Percentiles rank a stretch among this genome's conserved stretches.
Evolutionary conservation across 2,888 invertebrate genomes (phyloP).

Genomic region (Cryptosula pallasiana): DNA sequence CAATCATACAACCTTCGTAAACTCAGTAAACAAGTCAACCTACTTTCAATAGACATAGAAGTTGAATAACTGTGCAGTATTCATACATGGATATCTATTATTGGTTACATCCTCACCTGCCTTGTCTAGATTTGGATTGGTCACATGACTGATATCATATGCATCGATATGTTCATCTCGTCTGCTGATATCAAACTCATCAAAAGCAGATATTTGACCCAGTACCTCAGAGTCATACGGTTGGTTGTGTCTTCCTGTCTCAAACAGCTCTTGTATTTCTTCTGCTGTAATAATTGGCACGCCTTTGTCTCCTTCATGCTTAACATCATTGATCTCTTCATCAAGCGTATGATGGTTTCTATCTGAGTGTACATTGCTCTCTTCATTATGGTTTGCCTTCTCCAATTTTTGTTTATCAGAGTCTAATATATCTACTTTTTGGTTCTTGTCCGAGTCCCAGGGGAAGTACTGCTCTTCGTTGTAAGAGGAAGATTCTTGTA

Average conservation of each 20-base stretch:
- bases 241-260: not conserved
- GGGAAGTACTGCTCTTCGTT: not conserved
- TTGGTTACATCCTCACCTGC: too few relatives aligned
- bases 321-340: not conserved
- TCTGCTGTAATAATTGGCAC: not conserved
- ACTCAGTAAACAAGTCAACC: too few relatives aligned
- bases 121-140: too few relatives aligned
- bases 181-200: slow-evolving; percentile 2
- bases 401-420: not conserved
- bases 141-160: too few relatives aligned
- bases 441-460: not conserved
- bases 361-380: not conserved
- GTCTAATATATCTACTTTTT: slow-evolving; percentile 9
- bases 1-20: too few relatives aligned
- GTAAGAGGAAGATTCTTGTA: too few relatives aligned
- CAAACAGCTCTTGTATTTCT: slow-evolving; percentile 4
- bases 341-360: not conserved
- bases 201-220: not conserved
- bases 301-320: too few relatives aligned
- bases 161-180: too few relatives aligned
- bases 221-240: not conserved
- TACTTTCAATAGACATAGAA: too few relatives aligned
- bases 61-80: too few relatives aligned
- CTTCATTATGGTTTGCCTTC: not conserved
- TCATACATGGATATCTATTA: too few relatives aligned